A percentile compares a stretch with the other conserved stretches of the same genome.
Evolutionary conservation across 2,888 invertebrate species (phyloP).

Genomic region (Nephrotoma appendiculata): DNA sequence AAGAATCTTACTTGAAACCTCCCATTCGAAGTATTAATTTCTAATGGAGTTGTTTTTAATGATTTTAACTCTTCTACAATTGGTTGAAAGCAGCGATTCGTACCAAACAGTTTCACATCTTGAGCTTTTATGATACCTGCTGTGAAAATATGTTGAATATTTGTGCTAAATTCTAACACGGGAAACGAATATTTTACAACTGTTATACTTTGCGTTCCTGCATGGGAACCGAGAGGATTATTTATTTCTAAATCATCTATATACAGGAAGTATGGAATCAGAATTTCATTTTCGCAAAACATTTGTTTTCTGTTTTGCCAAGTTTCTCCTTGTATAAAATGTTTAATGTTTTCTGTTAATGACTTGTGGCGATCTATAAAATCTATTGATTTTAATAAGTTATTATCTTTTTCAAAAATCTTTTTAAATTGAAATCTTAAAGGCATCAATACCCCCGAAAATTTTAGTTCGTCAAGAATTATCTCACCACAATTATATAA

Average conservation of each 20-base stretch:
- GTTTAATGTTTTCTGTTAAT: not conserved
- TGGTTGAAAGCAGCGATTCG: not conserved
- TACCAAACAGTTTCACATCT: conserved; percentile 1
- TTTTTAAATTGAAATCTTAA: too few species aligned
- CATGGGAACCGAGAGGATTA: not conserved
- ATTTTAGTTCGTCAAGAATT: too few species aligned
- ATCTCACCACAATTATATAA: too few species aligned
- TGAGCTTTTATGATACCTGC: not conserved
- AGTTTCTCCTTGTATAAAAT: not conserved
- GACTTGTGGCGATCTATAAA: not conserved
- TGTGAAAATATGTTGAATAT: not conserved
- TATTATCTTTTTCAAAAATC: too few species aligned
- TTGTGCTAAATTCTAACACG: not conserved
- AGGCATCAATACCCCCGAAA: too few species aligned
- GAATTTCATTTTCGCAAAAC: not conserved
- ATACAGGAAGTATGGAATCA: not conserved
- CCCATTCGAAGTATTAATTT: conserved; percentile 7
- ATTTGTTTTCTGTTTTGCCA: not conserved
- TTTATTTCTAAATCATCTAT: not conserved
- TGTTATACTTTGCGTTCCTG: not conserved
- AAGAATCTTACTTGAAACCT: conserved; percentile 9
- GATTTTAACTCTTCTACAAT: not conserved
- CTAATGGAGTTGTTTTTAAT: conserved; percentile 3
- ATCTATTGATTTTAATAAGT: not conserved
- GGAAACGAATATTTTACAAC: not conserved